Evolutionary conservation across 2,797 vertebrate species (phyloP), one percentile per base, ranked within the genome.

Genomic region (Alosa sapidissima): DNA sequence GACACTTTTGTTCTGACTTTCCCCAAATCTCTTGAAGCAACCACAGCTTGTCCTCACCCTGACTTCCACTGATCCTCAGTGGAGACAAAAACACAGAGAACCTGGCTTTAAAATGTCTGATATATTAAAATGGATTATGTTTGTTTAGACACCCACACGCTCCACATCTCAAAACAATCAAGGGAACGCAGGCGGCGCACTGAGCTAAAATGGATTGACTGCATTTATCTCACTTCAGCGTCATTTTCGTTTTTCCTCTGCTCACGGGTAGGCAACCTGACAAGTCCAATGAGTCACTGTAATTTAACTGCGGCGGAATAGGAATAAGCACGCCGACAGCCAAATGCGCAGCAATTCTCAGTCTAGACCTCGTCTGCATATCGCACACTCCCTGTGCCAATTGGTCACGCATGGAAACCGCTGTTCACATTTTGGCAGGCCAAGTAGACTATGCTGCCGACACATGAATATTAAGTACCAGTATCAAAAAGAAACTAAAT

Each of bases 301-400:
- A 78, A 85, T 88, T 91, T 88, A 89, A 84, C 81, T 81, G 65
- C 83, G 51, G 86, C 52, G 58, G 86, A 87, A 86, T 28, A 21
- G 49, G 81, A 89, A 82, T 89, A 82, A 88, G 89, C 48, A 89
- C 72, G 85, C 3, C 54, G 81, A 65, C 1, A 75, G 88, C 78
- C 82, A 85, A 88, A 83, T 84, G 51, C 83, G 88, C 89, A 28
- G 65, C 45, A 2, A 49, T 7, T 62, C 81, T 75, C 19, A 51
- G 36, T 82, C 60, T 65, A 48, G 24, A 81, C 7, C 78, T 11
- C 19, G 89, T 83, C 88, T 84, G 85, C 84, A 85, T 88, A 88
- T 88, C 90, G 89, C 83, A 90, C 86, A 82, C 81, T 81, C 81
- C 19, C 51, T 48, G 82, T 81, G 81, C 72, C 62, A 54, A 88